A percentile compares a stretch with the other conserved stretches of the same genome.
Conservation (phyloP, 2,797 vertebrate genomes). For the Enteromius treurensis region DNA sequence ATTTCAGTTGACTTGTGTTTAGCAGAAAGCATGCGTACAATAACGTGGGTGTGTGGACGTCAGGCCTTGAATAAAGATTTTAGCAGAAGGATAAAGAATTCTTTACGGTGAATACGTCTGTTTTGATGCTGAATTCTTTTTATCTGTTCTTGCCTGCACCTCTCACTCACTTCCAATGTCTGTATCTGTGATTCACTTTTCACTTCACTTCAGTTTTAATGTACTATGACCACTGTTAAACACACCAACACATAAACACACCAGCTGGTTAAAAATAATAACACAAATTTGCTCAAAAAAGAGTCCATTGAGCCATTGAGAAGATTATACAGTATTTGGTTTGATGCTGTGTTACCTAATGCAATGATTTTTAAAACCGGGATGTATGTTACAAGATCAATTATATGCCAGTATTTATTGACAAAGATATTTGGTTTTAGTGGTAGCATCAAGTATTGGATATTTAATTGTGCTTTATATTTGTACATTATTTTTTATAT, state of each 20-base stretch:
- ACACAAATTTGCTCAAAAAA: too few relatives aligned
- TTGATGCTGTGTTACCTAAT: not conserved
- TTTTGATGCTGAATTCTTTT: not conserved
- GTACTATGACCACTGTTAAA: not conserved
- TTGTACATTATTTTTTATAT: not conserved
- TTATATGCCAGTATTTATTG: not conserved
- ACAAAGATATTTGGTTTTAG: not conserved
- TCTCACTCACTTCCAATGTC: not conserved
- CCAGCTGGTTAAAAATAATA: not conserved
- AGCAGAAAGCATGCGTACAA: not conserved
- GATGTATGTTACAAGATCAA: not conserved
- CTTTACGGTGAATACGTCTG: not conserved
- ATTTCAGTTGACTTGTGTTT: slow-evolving; percentile 1
- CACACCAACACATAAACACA: not conserved
- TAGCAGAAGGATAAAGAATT: not conserved
- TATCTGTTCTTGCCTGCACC: not conserved
- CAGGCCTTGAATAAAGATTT: slow-evolving; percentile 4
- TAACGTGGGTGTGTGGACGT: slow-evolving; percentile 6
- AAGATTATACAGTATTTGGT: not conserved
- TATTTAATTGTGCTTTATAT: not conserved
- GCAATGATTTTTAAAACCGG: not conserved
- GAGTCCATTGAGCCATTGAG: too few relatives aligned
- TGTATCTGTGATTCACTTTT: not conserved
- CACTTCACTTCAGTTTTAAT: not conserved
- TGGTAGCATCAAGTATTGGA: not conserved